Conservation (phyloP, 2,797 vertebrate genomes). For the Chiroxiphia lanceolata region DNA sequence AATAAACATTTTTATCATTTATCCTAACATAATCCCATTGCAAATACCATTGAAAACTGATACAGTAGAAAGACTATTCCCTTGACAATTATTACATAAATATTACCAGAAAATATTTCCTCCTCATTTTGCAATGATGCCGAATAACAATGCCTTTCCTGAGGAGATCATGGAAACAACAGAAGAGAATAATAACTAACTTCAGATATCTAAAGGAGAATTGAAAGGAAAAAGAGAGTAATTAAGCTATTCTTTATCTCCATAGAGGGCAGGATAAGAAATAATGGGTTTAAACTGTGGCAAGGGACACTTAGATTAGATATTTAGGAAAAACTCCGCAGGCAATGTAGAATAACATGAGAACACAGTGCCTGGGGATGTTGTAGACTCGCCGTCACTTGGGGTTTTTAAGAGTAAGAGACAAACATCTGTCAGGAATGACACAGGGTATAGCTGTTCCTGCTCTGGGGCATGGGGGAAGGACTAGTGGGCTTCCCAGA, state of each 20-base stretch:
- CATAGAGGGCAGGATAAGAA: neutral
- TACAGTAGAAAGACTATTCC: neutral
- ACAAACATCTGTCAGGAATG: slow-evolving; percentile 27
- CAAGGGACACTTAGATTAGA: slow-evolving; percentile 1
- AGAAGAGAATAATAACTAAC: neutral
- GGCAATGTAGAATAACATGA: neutral
- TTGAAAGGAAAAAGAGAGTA: neutral
- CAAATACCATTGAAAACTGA: neutral
- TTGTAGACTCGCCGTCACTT: neutral
- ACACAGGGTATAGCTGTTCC: neutral
- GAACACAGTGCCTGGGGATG: neutral
- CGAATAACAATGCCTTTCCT: neutral
- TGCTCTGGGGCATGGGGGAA: neutral
- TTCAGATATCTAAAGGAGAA: neutral
- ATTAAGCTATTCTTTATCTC: neutral
- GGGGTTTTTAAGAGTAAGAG: neutral
- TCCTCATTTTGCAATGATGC: neutral
- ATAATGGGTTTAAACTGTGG: neutral
- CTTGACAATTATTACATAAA: slow-evolving; percentile 11
- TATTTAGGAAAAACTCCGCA: neutral
- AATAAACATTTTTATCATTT: neutral
- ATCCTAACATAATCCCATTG: neutral
- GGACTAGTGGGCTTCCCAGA: neutral
- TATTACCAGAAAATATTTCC: neutral
- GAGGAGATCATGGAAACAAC: neutral